Conservation (phyloP, 2,888 invertebrate species). For the Acrobeloides nanus region DNA sequence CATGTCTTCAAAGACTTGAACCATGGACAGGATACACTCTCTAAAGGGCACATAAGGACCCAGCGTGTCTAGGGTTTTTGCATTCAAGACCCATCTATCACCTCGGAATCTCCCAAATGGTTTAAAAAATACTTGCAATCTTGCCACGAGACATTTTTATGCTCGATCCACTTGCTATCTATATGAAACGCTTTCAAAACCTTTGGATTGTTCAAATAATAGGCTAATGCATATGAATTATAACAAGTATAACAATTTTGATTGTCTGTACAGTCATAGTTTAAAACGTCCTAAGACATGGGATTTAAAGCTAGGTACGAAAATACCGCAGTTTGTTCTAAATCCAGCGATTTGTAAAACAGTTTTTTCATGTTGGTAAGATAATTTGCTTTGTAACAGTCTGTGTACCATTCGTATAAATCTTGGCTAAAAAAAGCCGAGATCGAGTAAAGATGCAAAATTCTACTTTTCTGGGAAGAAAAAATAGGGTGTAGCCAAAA, state of each 20-base stretch:
- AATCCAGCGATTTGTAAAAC: too few species aligned
- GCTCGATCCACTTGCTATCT: conserved; percentile 28
- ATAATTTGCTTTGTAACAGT: conserved; percentile 33
- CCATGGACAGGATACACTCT: too few species aligned
- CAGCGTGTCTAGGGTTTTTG: too few species aligned
- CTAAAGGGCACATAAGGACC: too few species aligned
- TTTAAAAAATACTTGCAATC: conserved; percentile 31
- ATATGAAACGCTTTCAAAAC: conserved; percentile 34
- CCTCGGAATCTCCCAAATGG: too few species aligned
- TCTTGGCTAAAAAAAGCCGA: conserved; percentile 23
- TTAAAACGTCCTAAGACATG: conserved; percentile 23
- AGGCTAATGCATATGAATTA: conserved; percentile 38
- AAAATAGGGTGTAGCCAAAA: conserved; percentile 22
- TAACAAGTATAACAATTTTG: conserved; percentile 45
- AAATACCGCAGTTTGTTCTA: too few species aligned
- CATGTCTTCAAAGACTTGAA: too few species aligned
- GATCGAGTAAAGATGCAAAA: background rate
- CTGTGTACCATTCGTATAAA: conserved; percentile 45
- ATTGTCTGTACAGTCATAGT: conserved; percentile 39
- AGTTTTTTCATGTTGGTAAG: too few species aligned
- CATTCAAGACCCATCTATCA: too few species aligned
- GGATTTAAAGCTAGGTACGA: too few species aligned
- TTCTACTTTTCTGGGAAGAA: conserved; percentile 16
- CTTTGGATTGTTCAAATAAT: conserved; percentile 32
- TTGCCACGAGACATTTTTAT: conserved; percentile 24